Base-by-base conservation (phyloP, 2,888 invertebrate species). In the Thecocarcelia acutangulata region DNA sequence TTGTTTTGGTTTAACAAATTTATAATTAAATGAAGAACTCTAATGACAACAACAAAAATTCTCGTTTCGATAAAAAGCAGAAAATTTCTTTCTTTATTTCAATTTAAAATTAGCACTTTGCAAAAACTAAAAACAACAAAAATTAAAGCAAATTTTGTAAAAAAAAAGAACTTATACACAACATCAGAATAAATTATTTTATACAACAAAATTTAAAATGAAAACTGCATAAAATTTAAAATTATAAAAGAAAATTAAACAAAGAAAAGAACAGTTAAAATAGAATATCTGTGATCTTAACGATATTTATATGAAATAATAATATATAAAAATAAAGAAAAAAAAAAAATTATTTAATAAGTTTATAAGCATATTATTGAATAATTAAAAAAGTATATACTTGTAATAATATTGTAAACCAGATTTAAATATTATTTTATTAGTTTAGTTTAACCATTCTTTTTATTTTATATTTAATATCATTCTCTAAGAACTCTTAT, bases 231-330 rank as follows among this genome's bases (percentile, higher is more conserved):
- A 58, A 50, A 69, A 75, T 68, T 42, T 63, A 44, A 63, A 46
- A 64, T 64, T 15, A 75, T 44, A 73, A 68, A 61, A 46, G 17
- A 75, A 42, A 48, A 15, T 15, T 28, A 68, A 66, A 80, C 74
- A 64, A 42, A 48, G 61, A 83, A 76, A 83, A 80, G 74, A 78
- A 84, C 78, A 85, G 84, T 80, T 87, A 85, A 90, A 88, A 90
- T 90, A 90, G 89, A 88, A 90, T 90, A 91, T 90, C 91, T 91
- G 91, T 90, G 91, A 91, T 90, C 90, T 89, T 89, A 90, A 88
- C 89, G 89, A 90, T 90, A 90, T 90, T 90, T 88, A 88, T 85
- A 85, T 80, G 64, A 86, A 87, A 85, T 33, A 86, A 85, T 44
- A 40, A 83, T 77, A 33, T 33, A 33, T 33, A 33, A 33, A 33